These are phyloP conservation scores for Vicugna pacos DNA, from an alignment of 2,113 vertebrate species.

Conservation along the genomic window DNA sequence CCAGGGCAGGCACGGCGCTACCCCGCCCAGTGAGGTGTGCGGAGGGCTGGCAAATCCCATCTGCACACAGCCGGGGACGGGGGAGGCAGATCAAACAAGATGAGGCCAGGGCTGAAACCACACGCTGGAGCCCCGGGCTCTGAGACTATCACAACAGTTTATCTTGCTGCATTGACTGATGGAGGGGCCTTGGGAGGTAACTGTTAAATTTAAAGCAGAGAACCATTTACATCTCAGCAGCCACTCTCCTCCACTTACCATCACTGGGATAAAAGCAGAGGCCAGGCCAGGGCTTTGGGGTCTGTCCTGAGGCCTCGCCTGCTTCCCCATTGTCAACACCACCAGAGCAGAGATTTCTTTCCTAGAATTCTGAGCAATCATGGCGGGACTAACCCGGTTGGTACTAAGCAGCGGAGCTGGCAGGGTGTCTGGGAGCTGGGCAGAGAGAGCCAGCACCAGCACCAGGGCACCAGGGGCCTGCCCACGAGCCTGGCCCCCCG, in stretches of 20 bases:
- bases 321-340: too few relatives aligned
- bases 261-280: background rate
- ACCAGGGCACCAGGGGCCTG: background rate
- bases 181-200: background rate
- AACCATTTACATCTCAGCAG: conserved; percentile 36
- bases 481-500: background rate
- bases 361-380: too few relatives aligned
- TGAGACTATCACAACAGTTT: background rate
- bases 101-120: background rate
- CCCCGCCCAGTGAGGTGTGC: background rate
- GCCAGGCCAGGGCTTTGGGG: background rate
- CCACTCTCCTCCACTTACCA: background rate
- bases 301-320: background rate
- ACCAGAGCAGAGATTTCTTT: background rate
- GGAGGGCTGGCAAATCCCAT: background rate
- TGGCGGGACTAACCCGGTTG: background rate
- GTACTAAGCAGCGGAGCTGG: background rate
- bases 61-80: fast-evolving
- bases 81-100: background rate
- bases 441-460: background rate
- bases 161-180: background rate
- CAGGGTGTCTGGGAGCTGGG: background rate
- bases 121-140: background rate
- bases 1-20: background rate
- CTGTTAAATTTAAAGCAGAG: conserved; percentile 38